These are phyloP conservation scores for Labeo catla DNA, from an alignment of 2,113 vertebrate species.

Conservation along the genomic window DNA sequence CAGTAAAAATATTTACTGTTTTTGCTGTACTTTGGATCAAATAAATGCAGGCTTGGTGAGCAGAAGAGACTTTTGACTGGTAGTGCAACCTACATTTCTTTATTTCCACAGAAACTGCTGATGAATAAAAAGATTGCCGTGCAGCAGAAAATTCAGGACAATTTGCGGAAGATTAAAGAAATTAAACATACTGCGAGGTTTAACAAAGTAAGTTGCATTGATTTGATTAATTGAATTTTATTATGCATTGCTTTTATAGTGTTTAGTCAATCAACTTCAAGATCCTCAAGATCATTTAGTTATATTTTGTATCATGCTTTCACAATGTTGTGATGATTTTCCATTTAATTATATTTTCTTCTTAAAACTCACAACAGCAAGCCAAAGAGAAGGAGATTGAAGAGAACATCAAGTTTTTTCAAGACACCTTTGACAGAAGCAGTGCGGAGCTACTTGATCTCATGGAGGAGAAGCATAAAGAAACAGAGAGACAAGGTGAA, in stretches of 20 bases:
- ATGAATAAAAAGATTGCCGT: conserved; percentile 2
- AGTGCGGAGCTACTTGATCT: not conserved
- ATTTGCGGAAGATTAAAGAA: not conserved
- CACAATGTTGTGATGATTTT: not conserved
- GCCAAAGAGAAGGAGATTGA: conserved; percentile 16
- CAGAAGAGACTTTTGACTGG: too few relatives aligned
- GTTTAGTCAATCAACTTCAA: not conserved
- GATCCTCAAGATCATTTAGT: not conserved
- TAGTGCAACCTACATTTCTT: not conserved
- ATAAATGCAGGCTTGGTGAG: too few relatives aligned
- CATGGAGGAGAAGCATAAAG: not conserved
- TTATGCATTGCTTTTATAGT: not conserved
- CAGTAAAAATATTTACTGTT: too few relatives aligned
- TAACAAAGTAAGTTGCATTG: conserved; percentile 25
- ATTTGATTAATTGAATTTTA: not conserved
- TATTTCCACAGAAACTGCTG: not conserved
- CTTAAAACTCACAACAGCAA: not conserved
- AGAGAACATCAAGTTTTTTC: conserved; percentile 17
- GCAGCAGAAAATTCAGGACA: not conserved
- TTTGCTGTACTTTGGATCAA: too few relatives aligned
- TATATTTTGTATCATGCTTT: not conserved
- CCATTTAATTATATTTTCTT: not conserved
- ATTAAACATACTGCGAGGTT: conserved; percentile 15
- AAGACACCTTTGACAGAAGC: not conserved
- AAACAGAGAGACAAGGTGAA: not conserved